Conservation (phyloP, 2,113 vertebrate genomes). For the Aramus guarauna region DNA sequence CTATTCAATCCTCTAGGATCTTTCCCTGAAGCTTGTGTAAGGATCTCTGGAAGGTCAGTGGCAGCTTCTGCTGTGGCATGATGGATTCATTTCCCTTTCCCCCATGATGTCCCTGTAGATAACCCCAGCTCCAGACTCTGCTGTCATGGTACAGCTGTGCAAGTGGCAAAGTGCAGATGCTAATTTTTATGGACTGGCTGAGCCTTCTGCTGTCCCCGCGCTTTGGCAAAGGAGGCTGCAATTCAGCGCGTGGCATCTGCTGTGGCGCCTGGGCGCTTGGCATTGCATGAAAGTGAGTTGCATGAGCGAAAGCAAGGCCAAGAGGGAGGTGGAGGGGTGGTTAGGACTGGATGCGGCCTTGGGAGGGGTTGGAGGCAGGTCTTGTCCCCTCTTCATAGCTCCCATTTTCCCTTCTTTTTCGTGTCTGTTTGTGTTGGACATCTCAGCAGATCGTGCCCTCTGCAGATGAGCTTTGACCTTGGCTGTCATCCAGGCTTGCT, state of each 20-base stretch:
- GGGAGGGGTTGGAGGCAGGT: background rate
- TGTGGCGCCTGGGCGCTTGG: background rate
- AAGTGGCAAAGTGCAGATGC: background rate
- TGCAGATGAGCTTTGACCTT: conserved; percentile 25
- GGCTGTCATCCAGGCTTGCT: background rate
- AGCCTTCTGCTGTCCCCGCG: background rate
- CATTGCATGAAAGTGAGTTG: background rate
- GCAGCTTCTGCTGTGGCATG: background rate
- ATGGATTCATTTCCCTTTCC: background rate
- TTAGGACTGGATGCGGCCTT: background rate
- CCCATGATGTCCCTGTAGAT: accelerated
- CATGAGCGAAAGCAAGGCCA: background rate
- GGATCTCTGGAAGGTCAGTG: background rate
- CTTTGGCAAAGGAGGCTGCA: conserved; percentile 10
- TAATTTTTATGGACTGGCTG: background rate
- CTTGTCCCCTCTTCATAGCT: accelerated
- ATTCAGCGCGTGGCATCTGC: background rate
- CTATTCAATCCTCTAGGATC: background rate
- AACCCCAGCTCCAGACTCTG: background rate
- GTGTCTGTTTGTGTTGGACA: background rate
- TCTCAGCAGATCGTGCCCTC: background rate
- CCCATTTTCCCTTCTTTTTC: background rate
- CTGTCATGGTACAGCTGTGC: background rate
- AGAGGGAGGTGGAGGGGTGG: background rate
- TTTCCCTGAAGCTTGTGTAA: background rate